Evolutionary conservation across 2,113 vertebrate species (phyloP).

Genomic region (Ranitomeya variabilis): DNA sequence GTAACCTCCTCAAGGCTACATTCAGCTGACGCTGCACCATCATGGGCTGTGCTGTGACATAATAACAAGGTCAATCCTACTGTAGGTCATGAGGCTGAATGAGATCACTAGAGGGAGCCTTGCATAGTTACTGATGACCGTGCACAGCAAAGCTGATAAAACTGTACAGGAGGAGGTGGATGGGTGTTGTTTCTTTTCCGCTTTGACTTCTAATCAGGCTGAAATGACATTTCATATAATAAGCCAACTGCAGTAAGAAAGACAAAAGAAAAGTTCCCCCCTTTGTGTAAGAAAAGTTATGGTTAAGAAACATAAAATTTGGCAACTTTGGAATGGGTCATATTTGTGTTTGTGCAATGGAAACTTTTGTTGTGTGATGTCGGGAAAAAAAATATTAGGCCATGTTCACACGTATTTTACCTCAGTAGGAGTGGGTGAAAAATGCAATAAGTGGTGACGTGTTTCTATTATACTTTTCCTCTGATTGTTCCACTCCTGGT

Average conservation of each 20-base stretch:
- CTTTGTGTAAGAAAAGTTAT: no score
- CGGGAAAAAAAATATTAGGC: no score
- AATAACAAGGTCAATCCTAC: slow-evolving; percentile 43
- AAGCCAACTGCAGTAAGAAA: not conserved
- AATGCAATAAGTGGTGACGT: no score
- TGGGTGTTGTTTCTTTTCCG: not conserved
- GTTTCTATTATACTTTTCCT: no score
- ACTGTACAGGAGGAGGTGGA: not conserved
- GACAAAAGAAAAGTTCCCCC: no score
- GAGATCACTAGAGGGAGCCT: slow-evolving; percentile 36
- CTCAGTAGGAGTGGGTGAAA: no score
- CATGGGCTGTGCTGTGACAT: slow-evolving; percentile 41
- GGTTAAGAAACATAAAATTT: no score
- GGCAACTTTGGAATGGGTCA: no score
- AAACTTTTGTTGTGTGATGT: not conserved
- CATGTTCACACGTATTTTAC: no score
- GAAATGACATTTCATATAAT: not conserved
- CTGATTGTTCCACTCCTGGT: no score
- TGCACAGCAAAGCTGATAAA: not conserved
- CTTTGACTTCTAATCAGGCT: not conserved
- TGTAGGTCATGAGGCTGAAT: slow-evolving; percentile 28
- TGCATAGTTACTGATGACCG: slow-evolving; percentile 8
- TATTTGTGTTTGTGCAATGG: not conserved
- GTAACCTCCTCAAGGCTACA: slow-evolving; percentile 42
- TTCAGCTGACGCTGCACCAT: slow-evolving; percentile 28